These are phyloP conservation scores for Halcyon malimbica DNA, from an alignment of 2,113 vertebrate genomes.

Conservation along the genomic window DNA sequence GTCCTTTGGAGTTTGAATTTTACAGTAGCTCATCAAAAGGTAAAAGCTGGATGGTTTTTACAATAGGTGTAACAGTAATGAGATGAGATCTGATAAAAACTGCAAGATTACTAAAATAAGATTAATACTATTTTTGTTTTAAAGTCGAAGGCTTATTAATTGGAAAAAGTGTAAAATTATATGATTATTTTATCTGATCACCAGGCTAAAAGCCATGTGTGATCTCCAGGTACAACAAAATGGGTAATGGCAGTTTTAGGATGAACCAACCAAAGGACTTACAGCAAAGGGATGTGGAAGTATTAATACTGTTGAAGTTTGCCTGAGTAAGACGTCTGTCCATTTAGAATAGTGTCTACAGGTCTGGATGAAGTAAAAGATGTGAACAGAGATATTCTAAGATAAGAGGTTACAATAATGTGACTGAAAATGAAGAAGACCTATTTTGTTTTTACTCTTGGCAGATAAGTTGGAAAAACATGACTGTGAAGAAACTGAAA, in stretches of 20 bases:
- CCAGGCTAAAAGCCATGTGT: neutral
- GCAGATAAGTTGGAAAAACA: neutral
- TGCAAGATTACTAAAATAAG: neutral
- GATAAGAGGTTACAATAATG: neutral
- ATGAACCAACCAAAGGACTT: neutral
- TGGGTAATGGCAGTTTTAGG: neutral
- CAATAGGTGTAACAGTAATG: neutral
- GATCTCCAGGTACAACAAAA: neutral
- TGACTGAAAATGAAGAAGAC: neutral
- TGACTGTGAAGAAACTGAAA: neutral
- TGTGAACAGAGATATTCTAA: neutral
- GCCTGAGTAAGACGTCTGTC: neutral
- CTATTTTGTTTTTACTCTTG: neutral
- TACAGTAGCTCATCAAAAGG: neutral
- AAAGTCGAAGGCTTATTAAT: neutral
- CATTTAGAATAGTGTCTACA: neutral
- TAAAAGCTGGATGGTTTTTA: neutral
- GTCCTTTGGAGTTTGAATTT: neutral
- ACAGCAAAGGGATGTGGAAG: neutral
- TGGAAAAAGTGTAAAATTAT: neutral
- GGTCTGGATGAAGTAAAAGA: neutral
- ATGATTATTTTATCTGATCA: neutral
- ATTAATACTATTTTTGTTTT: neutral
- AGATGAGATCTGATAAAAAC: neutral
- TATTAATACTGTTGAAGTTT: neutral